A percentile compares a stretch with the other conserved stretches of the same genome.
Evolutionary conservation across 2,888 invertebrate species (phyloP).

Genomic region (Trissolcus japonicus): DNA sequence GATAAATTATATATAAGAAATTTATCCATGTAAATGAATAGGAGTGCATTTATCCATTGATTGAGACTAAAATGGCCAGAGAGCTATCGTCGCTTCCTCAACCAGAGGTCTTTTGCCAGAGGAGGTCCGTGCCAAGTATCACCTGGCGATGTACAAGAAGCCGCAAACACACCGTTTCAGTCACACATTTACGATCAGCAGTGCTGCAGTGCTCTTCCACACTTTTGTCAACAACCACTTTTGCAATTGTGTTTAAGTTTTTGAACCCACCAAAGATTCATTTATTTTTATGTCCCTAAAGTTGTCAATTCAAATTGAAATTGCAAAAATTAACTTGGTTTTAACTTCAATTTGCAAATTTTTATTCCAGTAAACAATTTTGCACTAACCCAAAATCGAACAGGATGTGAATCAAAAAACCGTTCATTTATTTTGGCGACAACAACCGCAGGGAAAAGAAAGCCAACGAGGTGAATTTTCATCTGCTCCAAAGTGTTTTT

Average conservation of each 20-base stretch:
- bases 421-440: conserved; percentile 85
- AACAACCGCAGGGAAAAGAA: conserved; percentile 79
- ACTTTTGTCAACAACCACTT: background rate
- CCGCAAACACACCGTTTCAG: conserved; percentile 65
- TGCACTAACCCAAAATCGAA: conserved; percentile 59
- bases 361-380: background rate
- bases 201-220: conserved; percentile 8
- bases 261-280: no score
- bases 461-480: conserved; percentile 30
- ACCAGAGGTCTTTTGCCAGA: conserved; percentile 57
- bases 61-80: conserved; percentile 9
- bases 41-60: conserved; percentile 29
- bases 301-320: no score
- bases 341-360: no score
- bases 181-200: conserved; percentile 66
- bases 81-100: conserved; percentile 55
- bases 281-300: background rate
- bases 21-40: conserved; percentile 18
- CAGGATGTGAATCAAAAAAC: conserved; percentile 80
- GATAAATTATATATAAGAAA: no score
- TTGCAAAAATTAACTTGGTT: no score
- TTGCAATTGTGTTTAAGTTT: background rate
- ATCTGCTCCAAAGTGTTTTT: background rate
- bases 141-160: conserved; percentile 69
- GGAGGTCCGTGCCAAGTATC: conserved; percentile 69